Conservation (phyloP, 2,888 invertebrate genomes). For the Argyresthia albistria region DNA sequence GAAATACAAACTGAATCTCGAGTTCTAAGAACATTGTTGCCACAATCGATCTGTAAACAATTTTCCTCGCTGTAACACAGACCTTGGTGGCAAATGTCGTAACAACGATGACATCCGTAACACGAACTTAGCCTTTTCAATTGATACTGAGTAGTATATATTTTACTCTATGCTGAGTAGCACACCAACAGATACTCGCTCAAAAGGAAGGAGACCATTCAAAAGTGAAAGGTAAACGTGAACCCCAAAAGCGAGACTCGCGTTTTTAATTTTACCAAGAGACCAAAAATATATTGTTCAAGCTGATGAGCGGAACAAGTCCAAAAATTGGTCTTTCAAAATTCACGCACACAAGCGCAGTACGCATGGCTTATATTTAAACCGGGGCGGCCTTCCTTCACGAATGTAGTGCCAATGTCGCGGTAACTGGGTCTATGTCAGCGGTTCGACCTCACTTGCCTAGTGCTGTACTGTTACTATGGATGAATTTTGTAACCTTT, state of each 20-base stretch:
- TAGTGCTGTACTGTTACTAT: constrained; percentile 18
- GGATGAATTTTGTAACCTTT: constrained; percentile 19
- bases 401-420: constrained; percentile 73
- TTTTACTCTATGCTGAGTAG: neutral
- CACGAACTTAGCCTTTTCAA: neutral
- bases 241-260: neutral
- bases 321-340: constrained; percentile 18
- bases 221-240: neutral
- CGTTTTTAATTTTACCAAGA: too few species aligned
- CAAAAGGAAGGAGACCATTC: too few species aligned
- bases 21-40: too few species aligned
- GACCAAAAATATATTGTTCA: too few species aligned
- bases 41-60: too few species aligned
- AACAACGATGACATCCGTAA: neutral
- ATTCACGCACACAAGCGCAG: constrained; percentile 27
- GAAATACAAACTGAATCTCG: too few species aligned
- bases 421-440: constrained; percentile 68
- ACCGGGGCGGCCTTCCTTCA: constrained; percentile 56
- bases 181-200: too few species aligned
- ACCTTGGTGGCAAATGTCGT: neutral
- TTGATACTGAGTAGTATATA: neutral
- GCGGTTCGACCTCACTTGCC: constrained; percentile 38
- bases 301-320: too few species aligned
- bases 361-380: constrained; percentile 54
- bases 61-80: neutral